phyloP scores from a whole-genome alignment of 2,113 vertebrate genomes.

The Rhea pennata region DNA sequence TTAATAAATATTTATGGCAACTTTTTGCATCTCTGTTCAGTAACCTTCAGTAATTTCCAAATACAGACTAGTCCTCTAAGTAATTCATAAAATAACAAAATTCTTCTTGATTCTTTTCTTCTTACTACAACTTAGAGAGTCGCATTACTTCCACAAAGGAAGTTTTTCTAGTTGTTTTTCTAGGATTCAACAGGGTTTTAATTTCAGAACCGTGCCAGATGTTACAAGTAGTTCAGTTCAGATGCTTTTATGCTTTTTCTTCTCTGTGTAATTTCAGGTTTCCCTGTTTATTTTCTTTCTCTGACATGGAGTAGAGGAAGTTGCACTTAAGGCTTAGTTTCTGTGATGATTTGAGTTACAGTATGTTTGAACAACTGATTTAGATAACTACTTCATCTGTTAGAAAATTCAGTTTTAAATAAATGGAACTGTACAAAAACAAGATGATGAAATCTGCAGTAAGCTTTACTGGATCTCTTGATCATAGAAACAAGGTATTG shows the following conservation, averaged over 20 bases:
- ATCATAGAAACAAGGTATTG: neutral
- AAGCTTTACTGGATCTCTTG: neutral
- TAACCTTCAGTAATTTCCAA: neutral
- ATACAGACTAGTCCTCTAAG: neutral
- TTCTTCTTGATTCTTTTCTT: neutral
- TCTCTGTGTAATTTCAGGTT: neutral
- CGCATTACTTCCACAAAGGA: neutral
- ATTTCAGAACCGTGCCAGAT: neutral
- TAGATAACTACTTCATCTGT: neutral
- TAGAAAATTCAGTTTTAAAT: neutral
- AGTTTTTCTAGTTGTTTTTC: neutral
- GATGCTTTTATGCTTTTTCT: neutral
- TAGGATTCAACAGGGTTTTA: neutral
- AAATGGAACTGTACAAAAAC: neutral
- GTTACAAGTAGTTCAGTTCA: neutral
- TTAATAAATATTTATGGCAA: neutral
- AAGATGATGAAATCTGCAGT: neutral
- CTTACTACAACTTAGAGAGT: neutral
- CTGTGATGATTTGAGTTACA: neutral
- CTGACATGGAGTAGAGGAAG: neutral
- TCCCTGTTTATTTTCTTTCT: neutral
- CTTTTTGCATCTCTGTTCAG: neutral
- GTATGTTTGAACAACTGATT: neutral
- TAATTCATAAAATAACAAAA: neutral
- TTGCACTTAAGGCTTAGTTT: neutral